Percentiles rank a stretch among this genome's conserved stretches.
These are phyloP conservation scores for Cyrtorhinus lividipennis DNA, from an alignment of 1,140 invertebrate genomes.

Conservation along the genomic window DNA sequence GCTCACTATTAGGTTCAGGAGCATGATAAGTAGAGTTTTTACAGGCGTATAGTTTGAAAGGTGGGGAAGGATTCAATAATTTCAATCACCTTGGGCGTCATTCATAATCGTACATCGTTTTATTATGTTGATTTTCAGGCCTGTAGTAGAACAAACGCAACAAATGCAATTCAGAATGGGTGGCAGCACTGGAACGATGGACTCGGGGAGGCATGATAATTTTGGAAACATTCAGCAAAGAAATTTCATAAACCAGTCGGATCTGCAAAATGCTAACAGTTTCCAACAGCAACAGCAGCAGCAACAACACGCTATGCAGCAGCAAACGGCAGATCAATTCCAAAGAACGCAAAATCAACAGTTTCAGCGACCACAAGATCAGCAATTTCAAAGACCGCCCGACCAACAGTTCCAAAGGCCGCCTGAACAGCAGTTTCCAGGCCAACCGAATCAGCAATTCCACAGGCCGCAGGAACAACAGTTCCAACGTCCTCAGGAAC, in stretches of 20 bases:
- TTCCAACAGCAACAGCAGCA: slow-evolving; percentile 15
- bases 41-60: no score
- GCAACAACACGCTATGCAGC: slow-evolving; percentile 11
- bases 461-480: slow-evolving; percentile 10
- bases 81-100: no score
- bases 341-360: slow-evolving; percentile 13
- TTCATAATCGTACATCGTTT: no score
- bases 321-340: slow-evolving; percentile 14
- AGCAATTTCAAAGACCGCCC: slow-evolving; percentile 1
- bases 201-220: not conserved
- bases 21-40: no score
- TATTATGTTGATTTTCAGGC: no score
- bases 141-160: not conserved
- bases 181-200: not conserved
- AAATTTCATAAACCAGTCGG: slow-evolving; percentile 2
- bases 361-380: slow-evolving; percentile 3
- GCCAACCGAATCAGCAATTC: slow-evolving; percentile 11
- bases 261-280: slow-evolving; percentile 9
- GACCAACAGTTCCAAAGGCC: slow-evolving; percentile 14
- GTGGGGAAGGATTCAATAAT: no score
- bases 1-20: no score
- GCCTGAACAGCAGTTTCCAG: not conserved
- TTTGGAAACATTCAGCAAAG: not conserved
- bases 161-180: not conserved
- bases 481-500: slow-evolving; percentile 5